Evolutionary conservation across 1,140 invertebrate species (phyloP), one percentile per base, ranked within the genome.

Genomic region (Papilio xuthus): DNA sequence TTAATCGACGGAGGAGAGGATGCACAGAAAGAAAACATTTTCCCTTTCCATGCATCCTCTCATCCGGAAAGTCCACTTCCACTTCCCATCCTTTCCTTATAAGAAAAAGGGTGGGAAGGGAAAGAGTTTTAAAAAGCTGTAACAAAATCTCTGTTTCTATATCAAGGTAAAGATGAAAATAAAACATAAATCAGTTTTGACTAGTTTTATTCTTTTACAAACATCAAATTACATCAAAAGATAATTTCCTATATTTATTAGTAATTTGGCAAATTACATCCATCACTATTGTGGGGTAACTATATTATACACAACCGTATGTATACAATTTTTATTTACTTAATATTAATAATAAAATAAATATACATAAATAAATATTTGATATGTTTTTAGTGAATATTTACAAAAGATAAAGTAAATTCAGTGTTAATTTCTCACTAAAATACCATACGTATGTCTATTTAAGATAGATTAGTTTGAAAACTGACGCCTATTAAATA

Each of bases 161-260:
- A 6, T 67, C 23, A 32, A 28, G 63, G 63, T n/a, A 20, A 41
- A 20, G 42, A 50, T 74, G 63, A 2, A n/a, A 84, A 83, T 77
- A 79, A 87, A 84, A 83, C 67, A 42, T 53, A 23, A 12, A 78
- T 82, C 81, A 82, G 74, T 89, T 84, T 87, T 90, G 89, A 91
- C 89, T 90, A 91, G 89, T 89, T 91, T 90, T 90, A 88, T 88
- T 88, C 83, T 86, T 84, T 84, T 89, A 87, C 82, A 89, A 91
- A 91, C 89, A 90, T 89, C 87, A 83, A 90, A 82, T 88, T 86
- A 89, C 83, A 82, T 82, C 82, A 85, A 84, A 83, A 84, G 82
- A 87, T 84, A 84, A 77, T 78, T 76, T 32, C 69, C 83, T 85
- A 83, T 78, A 44, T 71, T 79, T 83, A 84, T 83, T 84, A 60